phyloP scores from a whole-genome alignment of 2,888 invertebrate genomes.

The Hipparchia sbordonii region DNA sequence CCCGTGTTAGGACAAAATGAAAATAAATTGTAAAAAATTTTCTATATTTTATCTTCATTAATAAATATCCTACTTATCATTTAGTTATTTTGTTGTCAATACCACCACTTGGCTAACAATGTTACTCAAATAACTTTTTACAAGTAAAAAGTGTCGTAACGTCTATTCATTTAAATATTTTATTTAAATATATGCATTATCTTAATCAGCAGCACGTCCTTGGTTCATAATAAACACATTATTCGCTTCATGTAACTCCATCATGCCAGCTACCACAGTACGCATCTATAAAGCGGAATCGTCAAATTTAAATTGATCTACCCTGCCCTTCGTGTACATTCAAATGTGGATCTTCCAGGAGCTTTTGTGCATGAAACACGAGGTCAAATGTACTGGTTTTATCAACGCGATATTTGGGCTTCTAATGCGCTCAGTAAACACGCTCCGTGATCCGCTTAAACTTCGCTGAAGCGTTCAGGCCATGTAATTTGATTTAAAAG shows the following conservation, averaged over 20 bases:
- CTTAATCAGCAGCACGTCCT: background rate
- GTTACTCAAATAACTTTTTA: too few species aligned
- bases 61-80: too few species aligned
- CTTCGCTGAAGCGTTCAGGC: conserved; percentile 44
- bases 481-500: conserved; percentile 13
- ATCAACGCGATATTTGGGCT: conserved; percentile 59
- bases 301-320: conserved; percentile 3
- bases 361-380: background rate
- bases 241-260: conserved; percentile 4
- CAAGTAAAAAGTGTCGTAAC: too few species aligned
- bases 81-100: too few species aligned
- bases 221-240: conserved; percentile 3
- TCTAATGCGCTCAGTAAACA: conserved; percentile 68
- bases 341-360: background rate
- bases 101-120: too few species aligned
- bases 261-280: background rate
- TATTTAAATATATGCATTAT: background rate
- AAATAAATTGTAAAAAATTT: too few species aligned
- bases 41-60: too few species aligned
- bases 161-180: background rate
- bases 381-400: conserved; percentile 25
- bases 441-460: conserved; percentile 64
- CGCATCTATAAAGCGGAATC: background rate
- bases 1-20: too few species aligned
- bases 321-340: background rate